phyloP scores from a whole-genome alignment of 2,888 invertebrate species.

The Epinotia ramella region DNA sequence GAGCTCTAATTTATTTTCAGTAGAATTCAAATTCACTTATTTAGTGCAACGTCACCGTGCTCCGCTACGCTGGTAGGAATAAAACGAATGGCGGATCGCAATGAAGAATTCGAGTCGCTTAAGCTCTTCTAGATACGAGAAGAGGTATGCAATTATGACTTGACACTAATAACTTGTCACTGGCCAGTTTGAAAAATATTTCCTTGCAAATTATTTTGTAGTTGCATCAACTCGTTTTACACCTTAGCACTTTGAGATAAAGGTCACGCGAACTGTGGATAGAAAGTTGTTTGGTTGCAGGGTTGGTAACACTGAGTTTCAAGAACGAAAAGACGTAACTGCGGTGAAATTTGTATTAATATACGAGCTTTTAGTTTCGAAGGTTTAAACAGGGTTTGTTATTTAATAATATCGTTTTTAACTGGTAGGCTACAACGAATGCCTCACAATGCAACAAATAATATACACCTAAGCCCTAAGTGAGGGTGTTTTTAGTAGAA shows the following conservation, averaged over 20 bases:
- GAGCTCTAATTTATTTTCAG: slow-evolving; percentile 1
- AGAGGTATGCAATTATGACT: slow-evolving; percentile 48
- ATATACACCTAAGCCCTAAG: not conserved
- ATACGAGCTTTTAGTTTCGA: not conserved
- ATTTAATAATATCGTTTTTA: slow-evolving; percentile 23
- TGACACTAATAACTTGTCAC: slow-evolving; percentile 54
- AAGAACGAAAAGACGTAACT: not conserved
- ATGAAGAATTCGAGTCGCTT: not conserved
- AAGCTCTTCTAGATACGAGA: not conserved
- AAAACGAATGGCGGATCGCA: not conserved
- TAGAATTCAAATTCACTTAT: slow-evolving; percentile 22
- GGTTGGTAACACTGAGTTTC: slow-evolving; percentile 5
- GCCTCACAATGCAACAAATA: slow-evolving; percentile 10
- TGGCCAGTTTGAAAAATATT: slow-evolving; percentile 47
- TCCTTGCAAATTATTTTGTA: slow-evolving; percentile 30
- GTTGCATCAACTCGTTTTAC: not conserved
- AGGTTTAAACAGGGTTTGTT: slow-evolving; percentile 10
- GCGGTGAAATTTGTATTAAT: not conserved
- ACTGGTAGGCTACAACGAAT: slow-evolving; percentile 16
- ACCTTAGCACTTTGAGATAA: slow-evolving; percentile 10
- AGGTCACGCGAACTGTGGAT: slow-evolving; percentile 28
- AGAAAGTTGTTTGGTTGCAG: slow-evolving; percentile 18
- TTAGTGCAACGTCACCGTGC: slow-evolving; percentile 2
- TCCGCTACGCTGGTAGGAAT: not conserved
- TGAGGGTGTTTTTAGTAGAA: not conserved